These are phyloP conservation scores for Sciaenops ocellatus DNA, from an alignment of 2,797 vertebrate genomes.

Conservation along the genomic window DNA sequence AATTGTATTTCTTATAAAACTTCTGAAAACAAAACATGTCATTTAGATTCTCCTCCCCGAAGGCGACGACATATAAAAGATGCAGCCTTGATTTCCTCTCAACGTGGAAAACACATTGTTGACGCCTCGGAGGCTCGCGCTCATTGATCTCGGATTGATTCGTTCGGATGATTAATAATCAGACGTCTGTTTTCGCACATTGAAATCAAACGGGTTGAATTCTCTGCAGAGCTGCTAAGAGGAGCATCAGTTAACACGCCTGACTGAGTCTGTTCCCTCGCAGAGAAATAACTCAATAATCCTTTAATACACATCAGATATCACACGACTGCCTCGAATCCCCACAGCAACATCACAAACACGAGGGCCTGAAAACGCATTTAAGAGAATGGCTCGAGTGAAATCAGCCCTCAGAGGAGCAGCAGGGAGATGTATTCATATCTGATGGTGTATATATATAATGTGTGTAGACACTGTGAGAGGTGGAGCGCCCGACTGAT, in stretches of 20 bases:
- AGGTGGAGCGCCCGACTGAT: no score
- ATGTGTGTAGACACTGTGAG: neutral
- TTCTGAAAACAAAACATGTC: neutral
- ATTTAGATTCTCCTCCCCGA: neutral
- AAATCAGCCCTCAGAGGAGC: slow-evolving; percentile 25
- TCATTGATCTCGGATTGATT: slow-evolving; percentile 44
- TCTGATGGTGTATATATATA: neutral
- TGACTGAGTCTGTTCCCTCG: slow-evolving; percentile 4
- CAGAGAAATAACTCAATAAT: slow-evolving; percentile 34
- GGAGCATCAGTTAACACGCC: slow-evolving; percentile 13
- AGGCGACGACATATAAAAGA: slow-evolving; percentile 17
- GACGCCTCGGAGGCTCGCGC: neutral
- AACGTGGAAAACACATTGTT: neutral
- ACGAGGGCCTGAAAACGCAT: slow-evolving; percentile 29
- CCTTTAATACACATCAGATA: slow-evolving; percentile 35
- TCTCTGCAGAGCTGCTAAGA: slow-evolving; percentile 17
- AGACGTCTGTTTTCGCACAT: neutral
- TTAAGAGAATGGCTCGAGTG: slow-evolving; percentile 23
- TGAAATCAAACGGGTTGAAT: slow-evolving; percentile 7
- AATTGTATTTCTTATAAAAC: no score
- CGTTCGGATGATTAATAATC: slow-evolving; percentile 47
- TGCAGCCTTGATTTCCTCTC: slow-evolving; percentile 22
- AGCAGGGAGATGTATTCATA: neutral
- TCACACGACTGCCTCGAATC: slow-evolving; percentile 34
- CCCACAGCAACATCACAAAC: slow-evolving; percentile 40